phyloP scores from a whole-genome alignment of 2,113 vertebrate genomes.

The Tinamus guttatus region DNA sequence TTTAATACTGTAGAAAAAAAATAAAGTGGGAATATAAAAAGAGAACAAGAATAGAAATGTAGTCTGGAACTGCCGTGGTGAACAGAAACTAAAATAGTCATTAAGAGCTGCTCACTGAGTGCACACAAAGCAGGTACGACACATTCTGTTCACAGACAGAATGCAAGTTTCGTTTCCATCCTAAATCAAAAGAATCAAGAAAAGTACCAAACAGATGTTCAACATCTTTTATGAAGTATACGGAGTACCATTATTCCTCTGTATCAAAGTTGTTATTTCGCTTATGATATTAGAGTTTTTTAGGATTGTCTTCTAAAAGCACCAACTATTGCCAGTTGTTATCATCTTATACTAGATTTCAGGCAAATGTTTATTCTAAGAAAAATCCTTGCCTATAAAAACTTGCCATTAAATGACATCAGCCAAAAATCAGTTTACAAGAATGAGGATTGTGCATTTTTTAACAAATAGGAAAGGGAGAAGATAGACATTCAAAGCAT shows the following conservation, averaged over 20 bases:
- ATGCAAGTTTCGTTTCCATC: neutral
- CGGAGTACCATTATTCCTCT: neutral
- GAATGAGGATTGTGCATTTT: too few species aligned
- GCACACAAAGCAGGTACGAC: neutral
- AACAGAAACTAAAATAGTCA: neutral
- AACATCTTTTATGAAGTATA: neutral
- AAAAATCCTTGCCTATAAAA: too few species aligned
- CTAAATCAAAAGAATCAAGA: neutral
- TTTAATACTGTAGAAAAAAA: conserved; percentile 30
- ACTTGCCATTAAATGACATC: too few species aligned
- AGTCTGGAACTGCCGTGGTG: neutral
- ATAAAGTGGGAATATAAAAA: neutral
- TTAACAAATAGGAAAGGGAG: too few species aligned
- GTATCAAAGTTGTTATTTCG: neutral
- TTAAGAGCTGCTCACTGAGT: neutral
- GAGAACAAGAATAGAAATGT: neutral
- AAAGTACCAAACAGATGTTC: neutral
- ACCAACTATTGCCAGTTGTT: too few species aligned
- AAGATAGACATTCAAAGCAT: neutral
- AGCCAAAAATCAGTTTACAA: too few species aligned
- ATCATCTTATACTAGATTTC: too few species aligned
- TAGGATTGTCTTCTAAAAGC: too few species aligned
- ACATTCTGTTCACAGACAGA: neutral
- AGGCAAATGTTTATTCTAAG: too few species aligned
- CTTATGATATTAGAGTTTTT: neutral